A percentile compares a stretch with the other conserved stretches of the same genome.
Conservation (phyloP, 2,113 vertebrate genomes). For the Syngnathus scovelli region DNA sequence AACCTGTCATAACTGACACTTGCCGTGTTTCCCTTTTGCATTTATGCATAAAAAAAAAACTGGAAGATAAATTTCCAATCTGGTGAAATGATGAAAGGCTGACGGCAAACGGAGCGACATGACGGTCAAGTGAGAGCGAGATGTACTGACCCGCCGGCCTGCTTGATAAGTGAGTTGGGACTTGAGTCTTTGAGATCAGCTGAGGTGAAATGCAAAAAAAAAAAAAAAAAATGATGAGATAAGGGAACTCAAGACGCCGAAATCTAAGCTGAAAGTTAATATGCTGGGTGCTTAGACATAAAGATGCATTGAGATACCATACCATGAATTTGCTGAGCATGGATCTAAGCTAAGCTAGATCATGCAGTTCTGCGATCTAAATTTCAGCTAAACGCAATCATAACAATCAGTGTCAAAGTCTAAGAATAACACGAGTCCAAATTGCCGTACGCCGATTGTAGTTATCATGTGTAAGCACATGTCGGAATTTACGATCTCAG, state of each 20-base stretch:
- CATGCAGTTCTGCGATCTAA: too few species aligned
- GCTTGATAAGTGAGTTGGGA: conserved; percentile 39
- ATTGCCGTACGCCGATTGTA: neutral
- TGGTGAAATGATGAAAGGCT: neutral
- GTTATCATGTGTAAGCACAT: neutral
- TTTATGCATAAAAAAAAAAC: neutral
- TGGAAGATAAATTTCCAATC: neutral
- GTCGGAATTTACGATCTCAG: neutral
- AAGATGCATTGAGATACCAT: too few species aligned
- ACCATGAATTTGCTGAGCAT: too few species aligned
- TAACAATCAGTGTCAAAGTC: neutral
- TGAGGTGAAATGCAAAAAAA: conserved; percentile 24
- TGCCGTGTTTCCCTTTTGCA: neutral
- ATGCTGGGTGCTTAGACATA: neutral
- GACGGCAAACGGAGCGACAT: neutral
- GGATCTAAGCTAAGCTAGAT: too few species aligned
- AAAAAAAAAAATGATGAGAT: conserved; percentile 8
- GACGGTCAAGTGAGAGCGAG: conserved; percentile 4
- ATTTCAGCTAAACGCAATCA: neutral
- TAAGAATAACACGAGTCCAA: neutral
- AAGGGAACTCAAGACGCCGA: conserved; percentile 20
- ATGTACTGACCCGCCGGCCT: neutral
- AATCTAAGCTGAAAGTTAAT: conserved; percentile 11
- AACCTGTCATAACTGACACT: neutral
- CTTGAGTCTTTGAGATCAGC: conserved; percentile 26